Evolutionary conservation across 2,797 vertebrate genomes (phyloP).

Genomic region (Sphenodon punctatus): DNA sequence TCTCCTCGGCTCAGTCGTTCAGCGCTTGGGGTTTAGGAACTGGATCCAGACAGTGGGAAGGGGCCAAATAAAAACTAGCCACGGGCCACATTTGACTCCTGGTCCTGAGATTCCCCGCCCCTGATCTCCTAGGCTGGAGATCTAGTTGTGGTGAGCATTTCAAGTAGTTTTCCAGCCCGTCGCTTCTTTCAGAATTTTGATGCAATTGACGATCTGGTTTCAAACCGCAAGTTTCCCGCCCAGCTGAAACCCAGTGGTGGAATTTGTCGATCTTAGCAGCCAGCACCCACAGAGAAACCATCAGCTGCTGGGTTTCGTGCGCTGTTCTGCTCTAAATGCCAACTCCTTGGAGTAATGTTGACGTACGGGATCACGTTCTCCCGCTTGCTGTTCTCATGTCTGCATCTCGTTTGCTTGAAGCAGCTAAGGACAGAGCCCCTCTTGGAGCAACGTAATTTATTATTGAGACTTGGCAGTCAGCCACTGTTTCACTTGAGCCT

Average conservation of each 20-base stretch:
- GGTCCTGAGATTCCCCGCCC: too few species aligned
- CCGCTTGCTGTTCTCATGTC: conserved; percentile 33
- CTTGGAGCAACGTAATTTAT: conserved; percentile 37
- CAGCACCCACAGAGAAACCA: conserved; percentile 1
- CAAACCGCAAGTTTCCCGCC: neutral
- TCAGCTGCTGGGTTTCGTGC: neutral
- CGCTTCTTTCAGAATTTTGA: neutral
- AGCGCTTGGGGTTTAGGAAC: too few species aligned
- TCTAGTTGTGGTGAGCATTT: too few species aligned
- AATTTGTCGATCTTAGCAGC: neutral
- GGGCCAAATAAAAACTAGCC: too few species aligned
- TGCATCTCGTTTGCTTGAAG: conserved; percentile 22
- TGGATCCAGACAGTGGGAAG: too few species aligned
- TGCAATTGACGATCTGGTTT: neutral
- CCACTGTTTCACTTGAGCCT: conserved; percentile 19
- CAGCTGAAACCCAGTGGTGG: neutral
- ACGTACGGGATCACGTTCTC: neutral
- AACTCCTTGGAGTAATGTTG: neutral
- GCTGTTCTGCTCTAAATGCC: neutral
- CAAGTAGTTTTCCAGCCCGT: neutral
- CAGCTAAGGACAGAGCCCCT: conserved; percentile 31
- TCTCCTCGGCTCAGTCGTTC: too few species aligned
- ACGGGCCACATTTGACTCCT: too few species aligned
- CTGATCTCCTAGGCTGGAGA: too few species aligned
- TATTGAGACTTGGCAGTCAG: conserved; percentile 39